Base-by-base conservation (phyloP, 2,888 invertebrate species). In the Eudasyphora cyanicolor region DNA sequence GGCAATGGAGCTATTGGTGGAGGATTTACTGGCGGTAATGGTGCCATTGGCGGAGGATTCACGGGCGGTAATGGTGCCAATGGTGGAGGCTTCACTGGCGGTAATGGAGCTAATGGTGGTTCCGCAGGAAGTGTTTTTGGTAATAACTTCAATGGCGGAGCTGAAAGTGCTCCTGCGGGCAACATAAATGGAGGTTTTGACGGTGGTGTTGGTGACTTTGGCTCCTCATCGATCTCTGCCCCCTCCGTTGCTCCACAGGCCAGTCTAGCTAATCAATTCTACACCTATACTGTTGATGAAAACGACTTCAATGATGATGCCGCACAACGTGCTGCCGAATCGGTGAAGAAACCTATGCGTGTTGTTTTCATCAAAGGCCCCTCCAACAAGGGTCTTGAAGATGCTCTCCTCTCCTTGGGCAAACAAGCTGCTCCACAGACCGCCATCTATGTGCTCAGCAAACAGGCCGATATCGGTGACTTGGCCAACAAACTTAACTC, bases 111-210 rank as follows among this genome's bases (percentile, higher is more conserved):
- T 45, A 3, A 10, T 54, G 24, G 24, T 54, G 54, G 54, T 54
- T 5, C 6, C 10, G 5, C 10, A 35, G 35, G 10, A 35, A 35
- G 35, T 35, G 5, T 10, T 35, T 35, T 35, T 35, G 82, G 69
- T 29, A 81, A 80, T n/a, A n/a, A n/a, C 51, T 71, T 83, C 38
- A 38, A 38, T 38, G 38, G 38, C 38, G 38, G 38, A 8, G 7
- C 38, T 17, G 84, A 87, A 85, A 84, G 29, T 60, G 60, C 27
- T 17, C 10, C 38, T 7, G 8, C 38, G 38, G 38, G 7, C 38
- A 10, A 38, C 32, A 32, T 6, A 4, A 32, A 32, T 32, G 32
- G n/a, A n/a, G n/a, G 27, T 21, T 1, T 67, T 5, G 35, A 10
- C n/a, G 1, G 8, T 19, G 21, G 4, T 76, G 32, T 2, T 76